phyloP scores from a whole-genome alignment of 1,140 invertebrate species.

The Eriosoma lanigerum region DNA sequence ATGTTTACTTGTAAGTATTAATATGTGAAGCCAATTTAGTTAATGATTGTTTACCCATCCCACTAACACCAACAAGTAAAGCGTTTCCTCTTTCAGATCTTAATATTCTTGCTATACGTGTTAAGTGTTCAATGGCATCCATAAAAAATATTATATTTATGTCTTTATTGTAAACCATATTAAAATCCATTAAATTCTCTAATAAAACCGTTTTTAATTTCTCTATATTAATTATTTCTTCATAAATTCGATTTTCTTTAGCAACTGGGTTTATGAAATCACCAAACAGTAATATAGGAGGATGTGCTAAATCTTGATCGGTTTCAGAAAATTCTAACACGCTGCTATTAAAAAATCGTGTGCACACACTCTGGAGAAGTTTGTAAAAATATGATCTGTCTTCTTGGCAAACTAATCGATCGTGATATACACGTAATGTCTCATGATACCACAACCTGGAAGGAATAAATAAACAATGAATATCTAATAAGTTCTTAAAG shows the following conservation, averaged over 20 bases:
- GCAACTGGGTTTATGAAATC: constrained; percentile 80
- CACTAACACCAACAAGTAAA: constrained; percentile 86
- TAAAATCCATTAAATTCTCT: constrained; percentile 58
- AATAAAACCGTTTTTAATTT: constrained; percentile 72
- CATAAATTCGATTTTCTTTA: constrained; percentile 76
- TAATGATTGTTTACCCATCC: constrained; percentile 88
- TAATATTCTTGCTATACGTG: constrained; percentile 85
- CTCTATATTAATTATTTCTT: constrained; percentile 76
- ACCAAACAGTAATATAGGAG: constrained; percentile 77
- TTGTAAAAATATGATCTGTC: constrained; percentile 80
- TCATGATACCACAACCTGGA: constrained; percentile 90
- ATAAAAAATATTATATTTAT: constrained; percentile 95
- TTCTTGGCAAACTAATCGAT: constrained; percentile 77
- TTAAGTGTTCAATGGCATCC: constrained; percentile 94
- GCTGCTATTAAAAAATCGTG: constrained; percentile 64
- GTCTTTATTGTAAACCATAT: constrained; percentile 29
- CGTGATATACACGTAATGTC: constrained; percentile 88
- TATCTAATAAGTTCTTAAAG: too few species aligned
- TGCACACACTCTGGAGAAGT: constrained; percentile 67
- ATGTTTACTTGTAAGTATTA: constrained; percentile 85
- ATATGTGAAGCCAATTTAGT: constrained; percentile 90
- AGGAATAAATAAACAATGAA: neutral
- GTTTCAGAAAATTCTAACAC: constrained; percentile 69
- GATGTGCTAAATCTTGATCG: constrained; percentile 64
- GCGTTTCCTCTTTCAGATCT: constrained; percentile 87